Percentiles rank a stretch among this genome's conserved stretches.
phyloP scores from a whole-genome alignment of 2,797 vertebrate species.

The Fundulus diaphanus region DNA sequence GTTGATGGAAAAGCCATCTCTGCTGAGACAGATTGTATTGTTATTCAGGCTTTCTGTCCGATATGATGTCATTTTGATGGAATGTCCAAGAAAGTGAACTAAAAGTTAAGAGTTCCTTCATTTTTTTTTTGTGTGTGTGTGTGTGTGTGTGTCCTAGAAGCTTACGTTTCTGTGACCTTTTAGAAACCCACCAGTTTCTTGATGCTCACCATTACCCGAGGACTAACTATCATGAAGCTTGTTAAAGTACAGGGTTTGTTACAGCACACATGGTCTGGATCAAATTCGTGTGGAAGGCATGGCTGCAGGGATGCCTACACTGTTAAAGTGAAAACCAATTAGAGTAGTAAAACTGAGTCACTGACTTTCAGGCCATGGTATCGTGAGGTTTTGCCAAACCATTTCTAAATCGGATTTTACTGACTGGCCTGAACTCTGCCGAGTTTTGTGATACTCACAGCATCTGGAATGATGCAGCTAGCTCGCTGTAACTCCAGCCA shows the following conservation, averaged over 20 bases:
- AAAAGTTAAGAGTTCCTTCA: conserved; percentile 70
- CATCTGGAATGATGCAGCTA: conserved; percentile 14
- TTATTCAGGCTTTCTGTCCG: conserved; percentile 67
- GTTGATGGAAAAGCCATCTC: conserved; percentile 77
- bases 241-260: conserved; percentile 53
- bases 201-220: conserved; percentile 15
- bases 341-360: conserved; percentile 40
- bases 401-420: conserved; percentile 52
- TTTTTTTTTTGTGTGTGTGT: too few species aligned
- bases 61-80: conserved; percentile 74
- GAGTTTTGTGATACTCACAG: conserved; percentile 28
- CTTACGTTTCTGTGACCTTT: conserved; percentile 63
- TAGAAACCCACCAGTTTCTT: conserved; percentile 56
- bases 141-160: conserved; percentile 56
- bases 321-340: conserved; percentile 46
- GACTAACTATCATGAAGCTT: conserved; percentile 39
- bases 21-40: conserved; percentile 67
- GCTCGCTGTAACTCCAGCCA: not conserved
- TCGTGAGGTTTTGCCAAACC: conserved; percentile 25
- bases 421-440: conserved; percentile 13
- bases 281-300: conserved; percentile 30
- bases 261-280: conserved; percentile 44
- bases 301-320: conserved; percentile 27
- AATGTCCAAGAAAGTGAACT: conserved; percentile 72
- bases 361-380: conserved; percentile 17